These are phyloP conservation scores for Anadara kagoshimensis DNA, from an alignment of 1,140 invertebrate genomes.

Conservation along the genomic window DNA sequence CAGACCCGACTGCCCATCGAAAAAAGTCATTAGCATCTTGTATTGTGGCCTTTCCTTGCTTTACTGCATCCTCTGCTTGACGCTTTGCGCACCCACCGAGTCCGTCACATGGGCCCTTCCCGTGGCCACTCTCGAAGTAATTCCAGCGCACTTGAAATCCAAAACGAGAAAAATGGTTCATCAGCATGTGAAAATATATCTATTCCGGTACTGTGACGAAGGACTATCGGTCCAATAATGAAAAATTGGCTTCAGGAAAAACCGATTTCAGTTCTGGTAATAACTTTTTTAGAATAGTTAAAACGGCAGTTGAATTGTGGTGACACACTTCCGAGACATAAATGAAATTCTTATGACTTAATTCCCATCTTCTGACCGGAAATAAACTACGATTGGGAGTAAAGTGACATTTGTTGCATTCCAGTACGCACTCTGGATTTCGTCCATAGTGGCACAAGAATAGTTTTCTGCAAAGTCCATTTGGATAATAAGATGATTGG, in stretches of 20 bases:
- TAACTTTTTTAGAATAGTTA: background rate
- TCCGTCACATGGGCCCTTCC: too few species aligned
- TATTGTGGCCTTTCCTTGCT: too few species aligned
- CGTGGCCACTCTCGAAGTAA: too few species aligned
- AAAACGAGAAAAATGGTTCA: too few species aligned
- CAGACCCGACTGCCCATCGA: too few species aligned
- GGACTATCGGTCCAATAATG: too few species aligned
- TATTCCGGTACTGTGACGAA: too few species aligned
- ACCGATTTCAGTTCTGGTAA: background rate
- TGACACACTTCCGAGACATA: slow-evolving; percentile 20
- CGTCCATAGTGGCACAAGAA: slow-evolving; percentile 35
- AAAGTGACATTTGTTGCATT: slow-evolving; percentile 39
- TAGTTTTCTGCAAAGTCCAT: slow-evolving; percentile 54
- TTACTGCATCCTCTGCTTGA: too few species aligned
- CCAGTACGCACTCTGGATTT: slow-evolving; percentile 42
- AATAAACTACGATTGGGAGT: slow-evolving; percentile 37
- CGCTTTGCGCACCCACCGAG: too few species aligned
- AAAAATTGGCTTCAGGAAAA: slow-evolving; percentile 7
- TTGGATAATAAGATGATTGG: slow-evolving; percentile 13
- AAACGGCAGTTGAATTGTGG: slow-evolving; percentile 18
- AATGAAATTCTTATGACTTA: slow-evolving; percentile 36
- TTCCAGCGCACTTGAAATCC: too few species aligned
- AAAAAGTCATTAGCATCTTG: too few species aligned
- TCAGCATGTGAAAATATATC: too few species aligned
- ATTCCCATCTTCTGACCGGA: background rate